Conservation (phyloP, 2,797 vertebrate genomes). For the Xenopus petersii region DNA sequence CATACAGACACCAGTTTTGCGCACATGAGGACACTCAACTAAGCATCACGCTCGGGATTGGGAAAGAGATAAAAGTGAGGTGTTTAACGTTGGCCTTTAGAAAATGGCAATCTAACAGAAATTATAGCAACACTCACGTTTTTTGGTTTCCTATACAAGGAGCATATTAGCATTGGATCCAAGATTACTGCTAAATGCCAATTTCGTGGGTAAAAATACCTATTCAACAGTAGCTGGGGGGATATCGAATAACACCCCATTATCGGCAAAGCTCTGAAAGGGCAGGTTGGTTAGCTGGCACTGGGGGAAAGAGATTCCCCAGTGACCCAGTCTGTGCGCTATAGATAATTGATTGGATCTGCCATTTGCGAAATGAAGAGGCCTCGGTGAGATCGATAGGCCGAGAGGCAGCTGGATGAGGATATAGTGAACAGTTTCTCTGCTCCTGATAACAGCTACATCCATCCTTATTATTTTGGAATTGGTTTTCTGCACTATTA, state of each 20-base stretch:
- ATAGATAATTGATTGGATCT: constrained; percentile 70
- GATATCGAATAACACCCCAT: neutral
- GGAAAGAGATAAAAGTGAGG: too few species aligned
- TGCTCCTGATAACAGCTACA: neutral
- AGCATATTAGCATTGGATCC: too few species aligned
- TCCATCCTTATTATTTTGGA: neutral
- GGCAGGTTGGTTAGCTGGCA: neutral
- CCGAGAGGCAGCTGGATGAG: constrained; percentile 48
- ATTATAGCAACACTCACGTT: too few species aligned
- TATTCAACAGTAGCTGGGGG: neutral
- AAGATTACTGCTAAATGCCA: too few species aligned
- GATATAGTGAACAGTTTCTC: constrained; percentile 4
- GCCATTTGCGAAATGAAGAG: constrained; percentile 66
- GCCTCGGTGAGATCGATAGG: constrained; percentile 63
- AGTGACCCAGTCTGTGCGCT: constrained; percentile 33
- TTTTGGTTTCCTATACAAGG: too few species aligned
- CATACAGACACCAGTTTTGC: too few species aligned
- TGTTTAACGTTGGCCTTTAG: too few species aligned
- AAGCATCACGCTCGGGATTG: too few species aligned
- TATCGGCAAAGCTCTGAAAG: neutral
- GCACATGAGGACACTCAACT: too few species aligned
- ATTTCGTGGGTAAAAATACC: neutral
- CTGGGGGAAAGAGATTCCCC: constrained; percentile 15
- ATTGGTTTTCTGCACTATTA: neutral
- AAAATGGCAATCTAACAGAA: too few species aligned